A percentile compares a stretch with the other conserved stretches of the same genome.
Conservation (phyloP, 2,113 vertebrate genomes). For the Varanus komodoensis region DNA sequence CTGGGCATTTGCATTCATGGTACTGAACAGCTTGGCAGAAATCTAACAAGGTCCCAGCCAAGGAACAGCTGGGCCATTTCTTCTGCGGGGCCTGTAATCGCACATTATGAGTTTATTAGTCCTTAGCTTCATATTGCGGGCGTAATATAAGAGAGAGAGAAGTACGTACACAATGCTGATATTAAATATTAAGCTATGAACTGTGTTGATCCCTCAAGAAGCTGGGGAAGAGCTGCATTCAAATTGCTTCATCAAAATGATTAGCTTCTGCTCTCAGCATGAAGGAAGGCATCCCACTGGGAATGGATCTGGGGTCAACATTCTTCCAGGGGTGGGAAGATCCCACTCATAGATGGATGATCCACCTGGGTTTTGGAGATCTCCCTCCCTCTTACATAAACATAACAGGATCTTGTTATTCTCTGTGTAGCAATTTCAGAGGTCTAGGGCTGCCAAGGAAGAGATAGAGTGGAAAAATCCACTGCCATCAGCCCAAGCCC, state of each 20-base stretch:
- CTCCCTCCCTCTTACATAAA: too few species aligned
- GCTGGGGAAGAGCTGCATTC: not conserved
- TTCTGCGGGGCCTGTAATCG: not conserved
- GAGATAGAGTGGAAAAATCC: too few species aligned
- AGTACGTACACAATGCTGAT: not conserved
- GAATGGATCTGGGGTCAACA: too few species aligned
- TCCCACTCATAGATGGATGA: too few species aligned
- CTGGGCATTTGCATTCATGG: not conserved
- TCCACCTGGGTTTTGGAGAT: too few species aligned
- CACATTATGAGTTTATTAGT: constrained; percentile 14
- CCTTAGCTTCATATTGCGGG: constrained; percentile 8
- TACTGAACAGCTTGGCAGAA: constrained; percentile 17
- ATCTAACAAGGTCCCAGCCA: not conserved
- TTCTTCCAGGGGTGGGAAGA: too few species aligned
- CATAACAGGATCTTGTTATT: too few species aligned
- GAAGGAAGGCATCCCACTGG: not conserved
- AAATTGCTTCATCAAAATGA: constrained; percentile 1
- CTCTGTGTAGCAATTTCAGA: too few species aligned
- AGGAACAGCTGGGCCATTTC: constrained; percentile 26
- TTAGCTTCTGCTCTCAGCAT: not conserved
- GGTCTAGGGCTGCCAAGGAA: too few species aligned
- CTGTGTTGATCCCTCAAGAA: not conserved
- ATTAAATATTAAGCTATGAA: fast-evolving
- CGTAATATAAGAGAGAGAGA: not conserved
- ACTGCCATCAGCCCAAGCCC: too few species aligned